Base-by-base conservation (phyloP, 2,113 vertebrate species). In the Callopanchax toddi region DNA sequence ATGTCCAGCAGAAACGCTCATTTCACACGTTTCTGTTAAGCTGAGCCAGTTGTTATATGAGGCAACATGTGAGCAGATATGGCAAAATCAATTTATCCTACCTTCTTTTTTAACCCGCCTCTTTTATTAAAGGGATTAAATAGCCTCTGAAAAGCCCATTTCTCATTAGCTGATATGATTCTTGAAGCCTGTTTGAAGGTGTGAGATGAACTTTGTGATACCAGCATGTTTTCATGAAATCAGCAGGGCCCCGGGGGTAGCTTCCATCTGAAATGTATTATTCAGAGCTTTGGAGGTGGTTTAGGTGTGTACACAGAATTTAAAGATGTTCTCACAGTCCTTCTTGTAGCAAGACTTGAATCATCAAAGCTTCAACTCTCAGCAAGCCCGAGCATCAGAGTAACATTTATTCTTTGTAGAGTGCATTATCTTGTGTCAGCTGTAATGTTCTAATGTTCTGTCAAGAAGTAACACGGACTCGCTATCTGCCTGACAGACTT, bases 311-410 rank as follows among this genome's bases (percentile, higher is more conserved):
- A 20, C 20, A 17, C n/a, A 60, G 0, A 18, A 8, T 44, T 40
- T 61, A 18, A 37, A 76, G 18, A 29, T 36, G 26, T 65, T 46
- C 12, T 55, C 36, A 16, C 44, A 50, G 22, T 15, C 11, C 36
- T n/a, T 26, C 17, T 37, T 32, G 29, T 21, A 15, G 0, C 11
- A 39, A 36, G 26, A 43, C 22, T 5, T 1, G 39, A 71, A 59
- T 62, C 21, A 66, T 77, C 60, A 42, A 25, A 32, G 26, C 18
- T 36, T 36, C 42, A 37, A 43, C 40, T 37, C 71, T 21, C 20
- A 61, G 60, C 57, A 81, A 71, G 56, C 52, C 37, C 43, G 45
- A 63, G 45, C 68, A 25, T 60, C 20, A 58, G 40, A 50, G 62
- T 26, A 65, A 18, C 26, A 21, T 60, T 68, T 58, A 21, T 16